Base-by-base conservation (phyloP, 2,888 invertebrate genomes). In the Tinea semifulvella region DNA sequence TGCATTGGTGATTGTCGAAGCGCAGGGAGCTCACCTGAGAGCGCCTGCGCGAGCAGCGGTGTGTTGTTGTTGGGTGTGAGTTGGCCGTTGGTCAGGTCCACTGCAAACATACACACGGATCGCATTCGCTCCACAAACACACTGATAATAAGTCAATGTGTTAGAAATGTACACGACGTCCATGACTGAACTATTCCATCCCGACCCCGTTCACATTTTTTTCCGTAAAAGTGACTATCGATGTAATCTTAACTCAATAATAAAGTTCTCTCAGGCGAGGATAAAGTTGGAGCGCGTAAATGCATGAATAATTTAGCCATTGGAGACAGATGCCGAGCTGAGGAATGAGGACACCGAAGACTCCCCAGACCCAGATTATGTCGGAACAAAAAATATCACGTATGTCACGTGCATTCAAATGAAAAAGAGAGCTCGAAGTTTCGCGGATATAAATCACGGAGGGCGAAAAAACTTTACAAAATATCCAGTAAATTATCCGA, bases 31-130 rank as follows among this genome's bases (percentile, higher is more conserved):
- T 79, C 90, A 95, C 94, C 94, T 92, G 94, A 94, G 83, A 94
- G 88, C 72, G 94, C 94, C 86, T 94, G 94, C 84, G 94, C 94
- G 84, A 94, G 89, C 84, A 95, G 88, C 74, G 94, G 94, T 75
- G 94, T 94, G 84, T 94, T 94, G 89, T 94, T 94, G 88, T 94
- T 94, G 81, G 94, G 94, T 76, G 94, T 94, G 81, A 94, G 89
- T 85, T 94, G 94, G 81, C 94, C 94, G 83, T 94, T 94, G 86
- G 92, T 91, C 85, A 94, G 89, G 87, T 94, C 94, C 88, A 94
- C 94, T 94, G 88, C 81, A 88, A 88, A 88, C 83, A 85, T 81
- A 85, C 83, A 84, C 82, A 84, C 70, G 72, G 73, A 81, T 85
- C 81, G 85, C 82, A 83, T 81, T 71, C 82, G 70, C 71, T 68